A percentile compares a stretch with the other conserved stretches of the same genome.
These are phyloP conservation scores for Nomada goodeniana DNA, from an alignment of 2,888 invertebrate genomes.

Conservation along the genomic window DNA sequence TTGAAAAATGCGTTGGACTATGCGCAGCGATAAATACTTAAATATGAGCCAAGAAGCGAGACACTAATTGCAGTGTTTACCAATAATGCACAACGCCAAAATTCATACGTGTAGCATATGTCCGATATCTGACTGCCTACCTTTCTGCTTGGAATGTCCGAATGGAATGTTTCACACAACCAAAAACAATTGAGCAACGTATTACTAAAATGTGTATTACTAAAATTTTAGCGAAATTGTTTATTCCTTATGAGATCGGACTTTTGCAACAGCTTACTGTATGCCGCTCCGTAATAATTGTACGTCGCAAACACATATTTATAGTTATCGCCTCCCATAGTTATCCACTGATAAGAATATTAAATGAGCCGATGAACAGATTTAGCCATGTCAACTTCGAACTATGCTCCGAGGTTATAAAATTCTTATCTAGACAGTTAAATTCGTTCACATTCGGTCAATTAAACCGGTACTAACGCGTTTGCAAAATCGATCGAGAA, in stretches of 20 bases:
- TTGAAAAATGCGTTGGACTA: constrained; percentile 13
- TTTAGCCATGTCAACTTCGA: constrained; percentile 43
- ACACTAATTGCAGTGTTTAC: constrained; percentile 57
- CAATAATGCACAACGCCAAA: constrained; percentile 4
- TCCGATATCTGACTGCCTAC: constrained; percentile 3
- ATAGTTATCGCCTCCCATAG: neutral
- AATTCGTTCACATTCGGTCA: constrained; percentile 46
- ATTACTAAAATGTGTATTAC: too few species aligned
- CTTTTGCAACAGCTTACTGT: neutral
- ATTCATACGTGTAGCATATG: constrained; percentile 8
- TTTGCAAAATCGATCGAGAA: constrained; percentile 55
- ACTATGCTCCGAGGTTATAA: constrained; percentile 30
- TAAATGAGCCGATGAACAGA: constrained; percentile 16
- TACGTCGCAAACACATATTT: neutral
- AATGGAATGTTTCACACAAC: too few species aligned
- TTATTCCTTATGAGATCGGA: neutral
- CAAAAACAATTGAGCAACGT: too few species aligned
- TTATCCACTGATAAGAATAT: constrained; percentile 3
- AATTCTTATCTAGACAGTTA: constrained; percentile 46
- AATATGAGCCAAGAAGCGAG: constrained; percentile 30
- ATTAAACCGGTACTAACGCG: constrained; percentile 61
- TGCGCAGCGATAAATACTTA: constrained; percentile 28
- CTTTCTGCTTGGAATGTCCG: neutral
- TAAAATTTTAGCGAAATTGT: neutral
- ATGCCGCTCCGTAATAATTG: neutral